Conservation (phyloP, 37 sponge, comb jelly and placozoan genomes). For the Oscarella lobularis region DNA sequence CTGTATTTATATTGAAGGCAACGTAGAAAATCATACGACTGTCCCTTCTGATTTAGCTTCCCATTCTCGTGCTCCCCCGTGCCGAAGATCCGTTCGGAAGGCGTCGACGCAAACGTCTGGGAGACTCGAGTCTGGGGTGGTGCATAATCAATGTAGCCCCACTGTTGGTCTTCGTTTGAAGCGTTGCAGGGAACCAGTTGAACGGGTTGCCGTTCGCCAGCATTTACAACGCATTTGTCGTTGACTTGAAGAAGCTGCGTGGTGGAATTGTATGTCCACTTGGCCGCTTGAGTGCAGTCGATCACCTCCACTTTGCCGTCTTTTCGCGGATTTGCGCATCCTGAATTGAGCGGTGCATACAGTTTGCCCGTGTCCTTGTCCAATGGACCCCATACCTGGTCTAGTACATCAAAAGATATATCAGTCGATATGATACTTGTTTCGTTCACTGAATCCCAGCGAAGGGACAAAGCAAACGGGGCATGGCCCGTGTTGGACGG, state of each 20-base stretch:
- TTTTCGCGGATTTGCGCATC: not conserved
- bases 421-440: too few species aligned
- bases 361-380: not conserved
- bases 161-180: not conserved
- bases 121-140: not conserved
- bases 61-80: not conserved
- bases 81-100: not conserved
- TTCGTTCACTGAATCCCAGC: too few species aligned
- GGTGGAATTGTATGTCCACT: too few species aligned
- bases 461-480: too few species aligned
- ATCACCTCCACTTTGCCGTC: not conserved
- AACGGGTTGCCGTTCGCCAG: not conserved
- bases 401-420: too few species aligned
- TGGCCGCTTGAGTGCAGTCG: not conserved
- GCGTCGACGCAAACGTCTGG: not conserved
- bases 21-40: not conserved
- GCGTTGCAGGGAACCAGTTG: not conserved
- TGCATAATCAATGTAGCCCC: not conserved
- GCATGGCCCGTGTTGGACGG: too few species aligned
- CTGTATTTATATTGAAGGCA: not conserved
- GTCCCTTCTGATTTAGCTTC: not conserved
- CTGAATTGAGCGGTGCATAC: not conserved
- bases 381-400: too few species aligned
- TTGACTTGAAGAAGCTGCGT: too few species aligned
- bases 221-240: too few species aligned